phyloP scores from a whole-genome alignment of 23 tunicate genomes.

The Trididemnum nubilum region DNA sequence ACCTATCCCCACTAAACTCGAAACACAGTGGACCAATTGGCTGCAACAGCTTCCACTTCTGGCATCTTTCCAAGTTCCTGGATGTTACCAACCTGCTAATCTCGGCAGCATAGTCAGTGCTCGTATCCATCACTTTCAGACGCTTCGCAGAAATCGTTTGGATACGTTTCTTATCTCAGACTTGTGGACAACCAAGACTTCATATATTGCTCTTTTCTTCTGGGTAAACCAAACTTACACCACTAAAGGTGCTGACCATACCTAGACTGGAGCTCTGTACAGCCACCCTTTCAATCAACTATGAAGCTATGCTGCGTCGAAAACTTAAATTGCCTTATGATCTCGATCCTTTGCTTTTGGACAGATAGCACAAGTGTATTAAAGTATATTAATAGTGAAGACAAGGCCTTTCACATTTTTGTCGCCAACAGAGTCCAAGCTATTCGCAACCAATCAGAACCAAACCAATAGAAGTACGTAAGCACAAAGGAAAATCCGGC shows the following conservation, averaged over 20 bases:
- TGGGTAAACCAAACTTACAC: constrained; percentile 44
- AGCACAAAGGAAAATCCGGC: constrained; percentile 42
- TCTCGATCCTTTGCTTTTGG: constrained; percentile 27
- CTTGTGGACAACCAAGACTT: neutral
- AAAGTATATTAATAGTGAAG: constrained; percentile 29
- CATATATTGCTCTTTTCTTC: constrained; percentile 35
- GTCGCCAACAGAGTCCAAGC: constrained; percentile 55
- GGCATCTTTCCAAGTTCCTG: constrained; percentile 6
- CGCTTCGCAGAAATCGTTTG: constrained; percentile 55
- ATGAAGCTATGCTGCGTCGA: constrained; percentile 16
- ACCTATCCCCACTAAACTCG: neutral
- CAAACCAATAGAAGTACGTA: constrained; percentile 46
- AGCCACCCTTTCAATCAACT: constrained; percentile 35
- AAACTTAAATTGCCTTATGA: constrained; percentile 27
- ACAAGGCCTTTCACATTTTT: constrained; percentile 37
- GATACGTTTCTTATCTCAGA: constrained; percentile 42
- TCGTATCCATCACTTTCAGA: constrained; percentile 52
- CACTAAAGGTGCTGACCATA: constrained; percentile 32
- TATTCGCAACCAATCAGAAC: constrained; percentile 25
- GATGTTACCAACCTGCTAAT: constrained; percentile 39
- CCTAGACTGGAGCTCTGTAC: constrained; percentile 51
- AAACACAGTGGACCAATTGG: constrained; percentile 22
- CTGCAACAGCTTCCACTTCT: constrained; percentile 3
- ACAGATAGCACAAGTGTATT: constrained; percentile 59
- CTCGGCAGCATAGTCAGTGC: constrained; percentile 20